phyloP scores from a whole-genome alignment of 2,888 invertebrate genomes.

The Nomada fucata region DNA sequence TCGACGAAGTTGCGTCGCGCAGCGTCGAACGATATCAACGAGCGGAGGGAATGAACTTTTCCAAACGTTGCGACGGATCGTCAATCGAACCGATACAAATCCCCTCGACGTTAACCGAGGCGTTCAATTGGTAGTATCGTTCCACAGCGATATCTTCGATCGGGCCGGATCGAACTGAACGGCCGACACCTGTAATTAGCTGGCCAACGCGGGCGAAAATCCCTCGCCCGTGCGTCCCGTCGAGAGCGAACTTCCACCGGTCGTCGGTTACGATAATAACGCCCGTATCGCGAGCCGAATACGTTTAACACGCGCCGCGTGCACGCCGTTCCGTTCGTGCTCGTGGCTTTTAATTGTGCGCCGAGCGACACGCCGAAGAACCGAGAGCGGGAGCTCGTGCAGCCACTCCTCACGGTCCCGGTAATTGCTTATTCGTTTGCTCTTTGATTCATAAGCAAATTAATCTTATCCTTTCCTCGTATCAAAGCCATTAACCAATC shows the following conservation, averaged over 20 bases:
- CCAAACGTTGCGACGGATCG: neutral
- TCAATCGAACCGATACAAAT: neutral
- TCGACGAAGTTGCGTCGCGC: neutral
- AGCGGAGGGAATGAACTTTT: neutral
- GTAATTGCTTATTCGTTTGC: constrained; percentile 80
- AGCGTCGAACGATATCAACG: no score
- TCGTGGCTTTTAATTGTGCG: constrained; percentile 51
- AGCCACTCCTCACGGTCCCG: constrained; percentile 57
- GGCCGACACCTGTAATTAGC: constrained; percentile 2
- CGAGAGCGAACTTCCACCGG: constrained; percentile 9
- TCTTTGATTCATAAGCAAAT: constrained; percentile 78
- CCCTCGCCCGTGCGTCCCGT: neutral
- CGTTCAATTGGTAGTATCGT: neutral
- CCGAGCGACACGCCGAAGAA: constrained; percentile 52
- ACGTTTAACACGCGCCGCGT: neutral
- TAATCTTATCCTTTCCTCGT: constrained; percentile 80
- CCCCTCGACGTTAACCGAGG: neutral
- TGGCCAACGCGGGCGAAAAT: neutral
- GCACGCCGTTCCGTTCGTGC: neutral
- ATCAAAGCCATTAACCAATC: constrained; percentile 80
- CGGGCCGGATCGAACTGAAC: neutral
- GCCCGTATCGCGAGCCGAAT: no score
- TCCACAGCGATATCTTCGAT: neutral
- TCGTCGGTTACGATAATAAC: constrained; percentile 2
- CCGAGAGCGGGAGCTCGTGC: constrained; percentile 53